Evolutionary conservation across 2,797 vertebrate species (phyloP), one percentile per base, ranked within the genome.

Genomic region (Crypturellus tataupa): DNA sequence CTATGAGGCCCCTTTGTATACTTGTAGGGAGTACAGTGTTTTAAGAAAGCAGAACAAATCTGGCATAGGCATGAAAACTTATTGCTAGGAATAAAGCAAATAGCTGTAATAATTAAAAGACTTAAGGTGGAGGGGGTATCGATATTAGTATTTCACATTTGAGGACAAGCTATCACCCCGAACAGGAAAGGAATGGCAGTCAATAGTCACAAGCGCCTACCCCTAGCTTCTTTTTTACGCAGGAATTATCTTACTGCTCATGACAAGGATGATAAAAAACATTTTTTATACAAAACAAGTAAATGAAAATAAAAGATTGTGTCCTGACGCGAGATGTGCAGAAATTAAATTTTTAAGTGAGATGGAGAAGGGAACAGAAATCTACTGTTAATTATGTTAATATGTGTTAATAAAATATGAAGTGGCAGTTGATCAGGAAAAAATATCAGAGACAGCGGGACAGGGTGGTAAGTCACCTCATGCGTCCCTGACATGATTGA

Each of bases 171-270:
- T 53, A 10, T 88, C 47, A 69, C 46, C 2, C 33, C 39, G 17
- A 42, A 58, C 71, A 93, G 68, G 95, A 90, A 95, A 84, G 56
- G 56, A 78, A 62, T 78, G 83, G 78, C 58, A 35, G 16, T 19
- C 73, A 20, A 37, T n/a, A 15, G 70, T 83, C 86, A 68, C 63
- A 63, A 24, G 55, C 53, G 88, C 83, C 70, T 47, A 31, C 56
- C 64, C 84, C 72, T 35, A 33, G n/a, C 29, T 87, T 37, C 9
- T 37, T 63, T 80, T 83, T 82, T 59, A 77, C 86, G 77, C 89
- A 95, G 70, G 47, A 86, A 33, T 46, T 10, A 53, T 35, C 51
- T 3, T 11, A 67, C 42, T 80, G 51, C 86, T 92, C 46, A 6
- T 6, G 20, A 3, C 12, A 35, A 51, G 23, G 6, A 53, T 63